A percentile compares a stretch with the other conserved stretches of the same genome.
Conservation (phyloP, 2,888 invertebrate genomes). For the Pemphredon lugubris region DNA sequence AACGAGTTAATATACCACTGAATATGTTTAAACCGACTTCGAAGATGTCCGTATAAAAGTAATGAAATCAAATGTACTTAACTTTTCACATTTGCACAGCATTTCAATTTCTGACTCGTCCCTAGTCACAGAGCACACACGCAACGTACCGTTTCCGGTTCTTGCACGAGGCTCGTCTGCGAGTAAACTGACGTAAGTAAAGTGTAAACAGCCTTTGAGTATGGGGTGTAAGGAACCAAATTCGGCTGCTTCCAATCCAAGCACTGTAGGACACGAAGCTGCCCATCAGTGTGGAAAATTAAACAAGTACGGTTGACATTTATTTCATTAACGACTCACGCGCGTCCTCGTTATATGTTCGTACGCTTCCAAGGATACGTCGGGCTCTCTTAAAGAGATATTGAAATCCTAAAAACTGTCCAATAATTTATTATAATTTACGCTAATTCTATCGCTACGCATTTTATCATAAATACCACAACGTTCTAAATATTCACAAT, state of each 20-base stretch:
- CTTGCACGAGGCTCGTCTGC: conserved; percentile 28
- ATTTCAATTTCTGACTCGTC: too few species aligned
- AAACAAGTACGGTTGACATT: conserved; percentile 21
- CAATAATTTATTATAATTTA: too few species aligned
- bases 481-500: too few species aligned
- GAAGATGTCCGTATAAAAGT: not conserved
- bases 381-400: too few species aligned
- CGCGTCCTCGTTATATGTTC: too few species aligned
- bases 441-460: too few species aligned
- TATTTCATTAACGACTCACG: conserved; percentile 36
- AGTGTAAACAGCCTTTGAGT: conserved; percentile 59
- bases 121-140: not conserved
- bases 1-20: too few species aligned
- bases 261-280: not conserved
- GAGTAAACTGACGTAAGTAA: conserved; percentile 50
- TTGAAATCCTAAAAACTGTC: too few species aligned
- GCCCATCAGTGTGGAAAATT: conserved; percentile 42
- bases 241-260: conserved; percentile 20
- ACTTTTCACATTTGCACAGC: not conserved
- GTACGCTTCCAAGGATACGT: too few species aligned
- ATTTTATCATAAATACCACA: too few species aligned
- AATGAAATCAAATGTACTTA: not conserved
- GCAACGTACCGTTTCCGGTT: conserved; percentile 6
- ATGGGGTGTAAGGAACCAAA: conserved; percentile 45
- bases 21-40: too few species aligned